Evolutionary conservation across 2,113 vertebrate species (phyloP), one percentile per base, ranked within the genome.

Genomic region (Phalacrocorax brasilianus): DNA sequence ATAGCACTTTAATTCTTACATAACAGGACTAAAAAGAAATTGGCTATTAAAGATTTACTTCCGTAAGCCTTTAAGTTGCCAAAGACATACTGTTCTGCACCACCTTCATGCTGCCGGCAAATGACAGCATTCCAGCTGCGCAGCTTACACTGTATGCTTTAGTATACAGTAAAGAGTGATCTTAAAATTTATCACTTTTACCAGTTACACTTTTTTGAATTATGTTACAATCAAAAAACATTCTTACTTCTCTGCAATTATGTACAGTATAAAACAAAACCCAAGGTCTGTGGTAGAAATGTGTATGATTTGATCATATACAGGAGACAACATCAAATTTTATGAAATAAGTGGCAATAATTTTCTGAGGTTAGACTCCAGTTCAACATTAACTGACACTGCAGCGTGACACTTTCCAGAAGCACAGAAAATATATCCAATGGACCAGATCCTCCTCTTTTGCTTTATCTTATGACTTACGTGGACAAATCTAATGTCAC

Each of bases 251-350:
- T 93, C 38, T 58, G 55, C 40, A 40, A n/a, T 49, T 91, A 87
- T 87, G 40, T 84, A 96, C 86, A 92, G 20, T 92, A 92, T 91
- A 92, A 95, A 96, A 87, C 73, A 95, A 93, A 87, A 35, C 20
- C 50, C 53, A 38, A 59, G 21, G 40, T 61, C 67, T 38, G 45
- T 55, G 23, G 12, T 9, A 96, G 24, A 93, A 91, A 78, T 20
- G 35, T 14, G 45, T 35, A 61, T 56, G 8, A 87, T 68, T 62
- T 92, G 44, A 91, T 77, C 42, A 58, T 61, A 81, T 72, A 77
- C 61, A 88, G 61, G 38, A 85, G 85, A 94, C n/a, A 72, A 80
- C 27, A 95, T 27, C 42, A 71, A 44, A 56, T 72, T 76, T 65
- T 61, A 81, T 40, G 53, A 44, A 77, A 52, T 35, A 83, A 65